Base-by-base conservation (phyloP, 2,797 vertebrate species). In the Helostoma temminkii region DNA sequence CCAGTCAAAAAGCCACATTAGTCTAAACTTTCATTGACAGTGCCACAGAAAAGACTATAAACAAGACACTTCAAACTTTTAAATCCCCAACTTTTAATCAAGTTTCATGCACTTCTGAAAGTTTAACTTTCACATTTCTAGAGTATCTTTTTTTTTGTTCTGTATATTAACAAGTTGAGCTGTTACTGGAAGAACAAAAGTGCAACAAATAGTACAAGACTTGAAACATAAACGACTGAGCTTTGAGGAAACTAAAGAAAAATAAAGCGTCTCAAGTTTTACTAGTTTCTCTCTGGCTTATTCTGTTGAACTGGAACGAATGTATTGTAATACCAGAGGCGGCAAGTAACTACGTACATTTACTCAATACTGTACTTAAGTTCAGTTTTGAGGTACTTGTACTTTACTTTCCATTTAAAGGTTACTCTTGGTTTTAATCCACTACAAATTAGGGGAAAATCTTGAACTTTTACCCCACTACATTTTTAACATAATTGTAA, bases 81-180 rank as follows among this genome's bases (percentile, higher is more conserved):
- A 65, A 26, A 65, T 72, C 32, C 57, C 37, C 37, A 37, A 70
- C 43, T 78, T 87, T 88, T 73, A 71, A 72, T 73, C 56, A 36
- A 61, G 30, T 54, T 70, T 80, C 71, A 76, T 80, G 87, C 88
- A 91, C 88, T 92, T 85, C 56, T 8, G 50, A 58, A 85, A 83
- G 81, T 88, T 55, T 32, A 50, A 69, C 74, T 86, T 91, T 88
- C 76, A 80, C 74, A 83, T 89, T 89, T 90, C 30, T 81, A 77
- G 36, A 75, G 56, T 12, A 45, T 52, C 21, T 49, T 71, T 73
- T 48, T 61, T 30, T 63, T 56, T 55, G 37, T 32, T 30, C 81
- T 89, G 86, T 90, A 82, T 81, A 92, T 89, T 88, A 80, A 81
- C 81, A 87, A 80, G 66, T 72, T 71, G 76, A 80, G 48, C 72